Evolutionary conservation across 1,140 invertebrate species (phyloP).

Genomic region (Hydropsyche tenuis): DNA sequence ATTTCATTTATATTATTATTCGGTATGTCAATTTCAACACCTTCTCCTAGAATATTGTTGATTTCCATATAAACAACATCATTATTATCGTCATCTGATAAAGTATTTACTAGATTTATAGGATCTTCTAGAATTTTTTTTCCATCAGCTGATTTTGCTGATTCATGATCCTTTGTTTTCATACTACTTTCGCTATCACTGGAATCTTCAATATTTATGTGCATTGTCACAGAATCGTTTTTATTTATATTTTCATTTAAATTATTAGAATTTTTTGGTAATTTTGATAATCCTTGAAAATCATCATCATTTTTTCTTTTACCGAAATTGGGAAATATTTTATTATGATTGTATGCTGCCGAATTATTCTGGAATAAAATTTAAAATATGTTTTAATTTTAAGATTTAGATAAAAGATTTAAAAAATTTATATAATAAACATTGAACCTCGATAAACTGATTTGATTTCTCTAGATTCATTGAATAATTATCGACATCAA

Average conservation of each 20-base stretch:
- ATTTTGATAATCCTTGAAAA: neutral
- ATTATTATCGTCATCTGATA: slow-evolving; percentile 15
- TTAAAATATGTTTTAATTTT: no score
- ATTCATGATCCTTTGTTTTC: neutral
- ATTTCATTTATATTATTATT: no score
- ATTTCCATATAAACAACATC: slow-evolving; percentile 5
- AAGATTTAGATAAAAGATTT: no score
- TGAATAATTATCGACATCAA: slow-evolving; percentile 19
- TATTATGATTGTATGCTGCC: neutral
- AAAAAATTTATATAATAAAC: no score
- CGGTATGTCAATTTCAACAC: no score
- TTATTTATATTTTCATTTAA: neutral
- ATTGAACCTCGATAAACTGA: neutral
- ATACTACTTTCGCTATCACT: slow-evolving; percentile 9
- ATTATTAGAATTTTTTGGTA: neutral
- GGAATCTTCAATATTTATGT: slow-evolving; percentile 5
- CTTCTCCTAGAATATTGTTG: no score
- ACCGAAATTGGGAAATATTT: neutral
- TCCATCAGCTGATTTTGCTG: neutral
- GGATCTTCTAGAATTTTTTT: neutral
- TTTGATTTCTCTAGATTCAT: neutral
- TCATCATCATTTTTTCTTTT: neutral
- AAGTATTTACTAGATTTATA: slow-evolving; percentile 1
- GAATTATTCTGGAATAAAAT: no score
- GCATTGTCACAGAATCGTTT: neutral